These are phyloP conservation scores for Polypedilum vanderplanki DNA, from an alignment of 1,140 invertebrate species.

Conservation along the genomic window DNA sequence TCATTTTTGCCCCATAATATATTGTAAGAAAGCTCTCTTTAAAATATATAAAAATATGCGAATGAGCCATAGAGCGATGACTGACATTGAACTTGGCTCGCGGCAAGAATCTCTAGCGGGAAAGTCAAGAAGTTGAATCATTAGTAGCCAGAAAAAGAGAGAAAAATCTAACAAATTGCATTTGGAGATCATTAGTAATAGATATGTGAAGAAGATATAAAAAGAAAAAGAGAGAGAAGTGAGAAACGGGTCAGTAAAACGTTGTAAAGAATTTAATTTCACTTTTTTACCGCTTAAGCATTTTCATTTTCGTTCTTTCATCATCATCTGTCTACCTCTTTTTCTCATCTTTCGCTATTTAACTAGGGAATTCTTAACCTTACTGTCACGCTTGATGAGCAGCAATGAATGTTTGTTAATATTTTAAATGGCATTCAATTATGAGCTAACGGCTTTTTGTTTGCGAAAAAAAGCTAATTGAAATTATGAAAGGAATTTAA, in stretches of 20 bases:
- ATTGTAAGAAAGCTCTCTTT: too few relatives aligned
- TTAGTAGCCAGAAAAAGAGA: neutral
- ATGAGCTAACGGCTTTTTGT: neutral
- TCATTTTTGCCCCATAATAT: too few relatives aligned
- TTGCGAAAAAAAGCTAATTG: neutral
- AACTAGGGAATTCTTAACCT: slow-evolving; percentile 3
- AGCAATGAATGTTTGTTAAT: neutral
- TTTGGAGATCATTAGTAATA: slow-evolving; percentile 11
- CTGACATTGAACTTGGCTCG: neutral
- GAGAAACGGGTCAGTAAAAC: neutral
- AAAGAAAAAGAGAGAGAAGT: neutral
- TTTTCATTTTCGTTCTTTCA: slow-evolving; percentile 14
- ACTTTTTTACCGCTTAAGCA: slow-evolving; percentile 1
- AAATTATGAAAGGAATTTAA: neutral
- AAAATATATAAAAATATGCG: too few relatives aligned
- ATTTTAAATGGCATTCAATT: neutral
- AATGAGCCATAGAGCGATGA: too few relatives aligned
- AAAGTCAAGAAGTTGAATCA: neutral
- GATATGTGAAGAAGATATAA: neutral
- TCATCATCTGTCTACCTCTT: neutral
- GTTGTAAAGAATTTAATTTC: slow-evolving; percentile 5
- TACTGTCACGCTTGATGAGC: neutral
- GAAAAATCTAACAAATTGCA: slow-evolving; percentile 5
- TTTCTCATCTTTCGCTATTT: neutral
- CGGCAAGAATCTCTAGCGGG: neutral